phyloP scores from a whole-genome alignment of 2,888 invertebrate species.

The Watsonalla cultraria region DNA sequence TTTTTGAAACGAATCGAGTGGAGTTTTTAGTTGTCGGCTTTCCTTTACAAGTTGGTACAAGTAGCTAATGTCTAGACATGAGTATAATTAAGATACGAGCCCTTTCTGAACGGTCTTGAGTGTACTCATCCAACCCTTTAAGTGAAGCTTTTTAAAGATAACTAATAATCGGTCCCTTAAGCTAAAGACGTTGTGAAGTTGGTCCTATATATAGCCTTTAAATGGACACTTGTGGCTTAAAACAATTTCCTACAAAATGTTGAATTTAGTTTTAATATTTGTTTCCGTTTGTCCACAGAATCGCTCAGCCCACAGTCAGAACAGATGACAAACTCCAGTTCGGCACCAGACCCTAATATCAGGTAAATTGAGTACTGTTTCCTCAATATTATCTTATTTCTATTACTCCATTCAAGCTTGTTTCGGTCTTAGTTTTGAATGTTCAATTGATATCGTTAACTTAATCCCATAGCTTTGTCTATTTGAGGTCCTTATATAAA shows the following conservation, averaged over 20 bases:
- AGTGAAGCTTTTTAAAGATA: conserved; percentile 39
- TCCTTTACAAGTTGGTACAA: conserved; percentile 15
- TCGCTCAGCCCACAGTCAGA: conserved; percentile 71
- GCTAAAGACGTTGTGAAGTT: conserved; percentile 2
- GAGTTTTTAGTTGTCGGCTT: conserved; percentile 7
- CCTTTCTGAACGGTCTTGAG: conserved; percentile 30
- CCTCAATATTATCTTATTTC: neutral
- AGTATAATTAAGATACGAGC: conserved; percentile 56
- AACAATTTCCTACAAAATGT: neutral
- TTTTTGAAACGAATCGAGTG: conserved; percentile 17
- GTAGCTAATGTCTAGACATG: conserved; percentile 43
- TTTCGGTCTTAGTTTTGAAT: no score
- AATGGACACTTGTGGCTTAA: neutral
- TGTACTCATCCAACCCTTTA: conserved; percentile 64
- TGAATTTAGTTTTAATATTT: neutral
- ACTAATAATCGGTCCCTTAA: conserved; percentile 48
- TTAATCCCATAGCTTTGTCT: no score
- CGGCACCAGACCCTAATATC: conserved; percentile 68
- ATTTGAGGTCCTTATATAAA: no score
- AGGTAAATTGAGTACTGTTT: conserved; percentile 37
- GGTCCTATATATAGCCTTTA: neutral
- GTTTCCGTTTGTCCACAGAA: conserved; percentile 55
- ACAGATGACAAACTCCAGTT: conserved; percentile 60
- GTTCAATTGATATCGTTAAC: no score
- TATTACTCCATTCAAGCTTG: no score